Evolutionary conservation across 2,888 invertebrate genomes (phyloP).

Genomic region (Thera britannica): DNA sequence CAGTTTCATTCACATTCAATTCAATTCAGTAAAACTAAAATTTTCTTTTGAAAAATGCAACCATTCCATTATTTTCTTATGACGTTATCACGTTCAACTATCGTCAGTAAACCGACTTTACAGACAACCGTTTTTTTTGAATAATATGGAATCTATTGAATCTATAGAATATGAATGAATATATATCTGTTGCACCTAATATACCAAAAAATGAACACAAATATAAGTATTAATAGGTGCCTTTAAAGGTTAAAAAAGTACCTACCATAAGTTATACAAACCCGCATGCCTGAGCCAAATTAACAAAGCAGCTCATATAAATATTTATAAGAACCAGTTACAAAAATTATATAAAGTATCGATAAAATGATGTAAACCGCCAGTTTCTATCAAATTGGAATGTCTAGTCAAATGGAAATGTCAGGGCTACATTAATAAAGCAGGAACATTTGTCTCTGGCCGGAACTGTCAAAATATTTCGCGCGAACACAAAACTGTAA

Average conservation of each 20-base stretch:
- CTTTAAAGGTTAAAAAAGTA: not conserved
- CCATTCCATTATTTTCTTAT: too few relatives aligned
- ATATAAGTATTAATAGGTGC: too few relatives aligned
- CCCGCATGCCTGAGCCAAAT: conserved; percentile 20
- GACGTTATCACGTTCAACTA: too few relatives aligned
- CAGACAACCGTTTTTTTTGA: too few relatives aligned
- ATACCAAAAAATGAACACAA: too few relatives aligned
- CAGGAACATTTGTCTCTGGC: conserved; percentile 9
- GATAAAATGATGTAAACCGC: conserved; percentile 20
- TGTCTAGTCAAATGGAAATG: conserved; percentile 44
- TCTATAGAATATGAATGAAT: too few relatives aligned
- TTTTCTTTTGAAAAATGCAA: too few relatives aligned
- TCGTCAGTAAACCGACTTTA: too few relatives aligned
- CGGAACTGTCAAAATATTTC: conserved; percentile 47
- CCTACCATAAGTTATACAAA: conserved; percentile 8
- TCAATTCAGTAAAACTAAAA: too few relatives aligned
- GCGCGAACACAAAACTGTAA: conserved; percentile 10
- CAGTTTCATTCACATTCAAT: too few relatives aligned
- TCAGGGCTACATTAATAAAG: conserved; percentile 46
- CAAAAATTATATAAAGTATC: conserved; percentile 26
- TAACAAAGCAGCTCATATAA: conserved; percentile 22
- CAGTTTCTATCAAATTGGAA: conserved; percentile 17
- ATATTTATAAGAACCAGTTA: conserved; percentile 31
- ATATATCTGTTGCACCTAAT: too few relatives aligned
- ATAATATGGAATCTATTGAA: too few relatives aligned